Evolutionary conservation across 2,797 vertebrate genomes (phyloP).

Genomic region (Eulemur mongoz): DNA sequence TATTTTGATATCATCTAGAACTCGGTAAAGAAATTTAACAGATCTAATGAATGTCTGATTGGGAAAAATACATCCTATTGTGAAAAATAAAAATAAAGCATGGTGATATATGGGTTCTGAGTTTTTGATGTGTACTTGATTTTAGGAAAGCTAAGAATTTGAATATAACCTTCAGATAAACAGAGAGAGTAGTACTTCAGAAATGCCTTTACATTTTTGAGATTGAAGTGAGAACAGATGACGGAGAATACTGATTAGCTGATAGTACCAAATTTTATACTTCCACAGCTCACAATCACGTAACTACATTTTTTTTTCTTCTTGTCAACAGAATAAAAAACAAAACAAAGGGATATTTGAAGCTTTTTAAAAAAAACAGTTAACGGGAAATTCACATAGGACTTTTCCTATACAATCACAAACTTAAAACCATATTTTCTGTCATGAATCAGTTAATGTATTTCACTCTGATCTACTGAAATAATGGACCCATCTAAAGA

Average conservation of each 20-base stretch:
- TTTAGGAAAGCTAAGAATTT: slow-evolving; percentile 40
- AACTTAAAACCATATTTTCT: background rate
- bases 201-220: slow-evolving; percentile 53
- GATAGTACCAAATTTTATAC: slow-evolving; percentile 8
- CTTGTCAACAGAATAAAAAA: background rate
- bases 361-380: background rate
- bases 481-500: background rate
- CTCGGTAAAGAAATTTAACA: slow-evolving; percentile 42
- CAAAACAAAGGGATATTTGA: background rate
- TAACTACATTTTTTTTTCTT: slow-evolving; percentile 28
- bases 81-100: slow-evolving; percentile 29
- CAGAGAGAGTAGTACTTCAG: background rate
- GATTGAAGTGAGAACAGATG: background rate
- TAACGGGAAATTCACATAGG: background rate
- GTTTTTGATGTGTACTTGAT: background rate
- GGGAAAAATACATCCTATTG: slow-evolving; percentile 12
- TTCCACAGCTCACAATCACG: background rate
- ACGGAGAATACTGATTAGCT: slow-evolving; percentile 34
- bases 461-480: background rate
- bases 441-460: background rate
- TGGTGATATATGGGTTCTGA: slow-evolving; percentile 4
- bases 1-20: slow-evolving; percentile 51
- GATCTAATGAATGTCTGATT: slow-evolving; percentile 8
- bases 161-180: slow-evolving; percentile 62
- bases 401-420: background rate